Base-by-base conservation (phyloP, 64 coral and sea anemone genomes). In the Actinia equina region DNA sequence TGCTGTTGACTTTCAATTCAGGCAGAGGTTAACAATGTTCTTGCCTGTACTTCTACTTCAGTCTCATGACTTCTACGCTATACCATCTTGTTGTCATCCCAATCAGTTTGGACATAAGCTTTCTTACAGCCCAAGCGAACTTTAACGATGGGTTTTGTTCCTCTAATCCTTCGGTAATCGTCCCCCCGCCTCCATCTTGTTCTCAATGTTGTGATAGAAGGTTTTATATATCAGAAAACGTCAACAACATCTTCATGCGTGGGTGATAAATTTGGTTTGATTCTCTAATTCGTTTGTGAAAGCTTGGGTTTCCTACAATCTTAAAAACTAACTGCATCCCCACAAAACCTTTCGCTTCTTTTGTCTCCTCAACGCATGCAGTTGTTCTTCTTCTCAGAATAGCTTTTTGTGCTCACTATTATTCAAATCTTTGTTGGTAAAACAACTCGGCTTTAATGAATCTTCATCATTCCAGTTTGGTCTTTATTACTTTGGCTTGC, bases 91-190 rank as follows among this genome's bases (percentile, higher is more conserved):
- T 23, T n/a, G n/a, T 52, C n/a, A 15, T 81, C 12, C n/a, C 37
- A 11, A 81, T 44, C 78, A 49, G 78, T 45, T 19, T 52, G 43
- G 17, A 51, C n/a, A n/a, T n/a, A 52, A 25, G 78, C 5, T 81
- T 81, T 44, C 15, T 81, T n/a, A n/a, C 78, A 3, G 78, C n/a
- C 26, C 15, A 81, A 0, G 12, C 78, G 78, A 81, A 81, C 78
- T 74, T 81, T 81, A 19, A 81, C 16, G 44, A 81, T 81, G 4
- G 78, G 78, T 17, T 81, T 81, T n/a, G n/a, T 23, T 52, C 78
- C 22, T 81, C 45, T 44, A 17, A 52, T n/a, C 52, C 17, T 10
- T 78, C 76, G 1, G 27, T n/a, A 13, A 44, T 37, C 19, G 7
- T 52, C 78, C 1, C n/a, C n/a, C n/a, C n/a, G n/a, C 41, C 78